phyloP scores from a whole-genome alignment of 2,113 vertebrate species.

The Athene cunicularia region DNA sequence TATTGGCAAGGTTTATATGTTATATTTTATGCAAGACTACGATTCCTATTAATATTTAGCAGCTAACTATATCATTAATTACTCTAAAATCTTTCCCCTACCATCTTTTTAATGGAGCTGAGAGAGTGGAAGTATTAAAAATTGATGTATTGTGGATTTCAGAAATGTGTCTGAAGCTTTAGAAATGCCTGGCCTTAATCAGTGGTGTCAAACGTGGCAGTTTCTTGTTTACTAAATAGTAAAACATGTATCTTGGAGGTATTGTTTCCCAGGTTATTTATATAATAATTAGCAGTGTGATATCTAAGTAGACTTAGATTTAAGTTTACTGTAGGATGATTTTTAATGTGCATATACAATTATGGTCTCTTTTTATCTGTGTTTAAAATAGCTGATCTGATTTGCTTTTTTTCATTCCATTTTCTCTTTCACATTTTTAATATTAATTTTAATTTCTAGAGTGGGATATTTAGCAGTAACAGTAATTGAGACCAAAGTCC shows the following conservation, averaged over 20 bases:
- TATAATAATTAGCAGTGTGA: conserved; percentile 60
- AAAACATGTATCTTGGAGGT: conserved; percentile 71
- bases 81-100: conserved; percentile 92
- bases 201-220: conserved; percentile 81
- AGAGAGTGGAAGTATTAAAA: conserved; percentile 90
- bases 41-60: conserved; percentile 97
- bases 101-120: conserved; percentile 92
- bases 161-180: conserved; percentile 87
- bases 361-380: not conserved
- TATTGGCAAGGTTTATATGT: conserved; percentile 92
- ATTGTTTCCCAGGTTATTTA: conserved; percentile 71
- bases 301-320: conserved; percentile 28
- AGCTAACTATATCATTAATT: conserved; percentile 98
- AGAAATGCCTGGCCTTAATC: conserved; percentile 82
- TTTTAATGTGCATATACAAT: not conserved
- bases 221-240: conserved; percentile 85
- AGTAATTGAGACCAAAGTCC: conserved; percentile 7
- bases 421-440: conserved; percentile 36
- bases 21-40: conserved; percentile 97
- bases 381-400: not conserved
- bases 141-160: conserved; percentile 92
- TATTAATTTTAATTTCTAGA: conserved; percentile 27
- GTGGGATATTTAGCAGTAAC: conserved; percentile 11
- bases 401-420: conserved; percentile 9
- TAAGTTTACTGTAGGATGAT: conserved; percentile 6